Conservation (phyloP, 2,888 invertebrate genomes). For the Coelopa pilipes region DNA sequence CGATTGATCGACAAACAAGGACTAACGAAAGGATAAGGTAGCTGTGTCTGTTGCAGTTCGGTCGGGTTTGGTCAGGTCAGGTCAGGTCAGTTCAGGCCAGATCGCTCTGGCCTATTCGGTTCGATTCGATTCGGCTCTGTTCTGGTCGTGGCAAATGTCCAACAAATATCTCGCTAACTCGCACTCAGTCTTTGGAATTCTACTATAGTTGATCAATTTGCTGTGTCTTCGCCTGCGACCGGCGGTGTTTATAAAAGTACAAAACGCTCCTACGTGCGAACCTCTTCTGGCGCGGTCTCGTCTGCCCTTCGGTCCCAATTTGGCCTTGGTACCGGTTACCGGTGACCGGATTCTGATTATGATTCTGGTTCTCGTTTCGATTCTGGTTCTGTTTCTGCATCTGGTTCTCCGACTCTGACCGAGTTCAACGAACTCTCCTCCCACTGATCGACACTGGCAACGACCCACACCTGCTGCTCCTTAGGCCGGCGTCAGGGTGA, state of each 20-base stretch:
- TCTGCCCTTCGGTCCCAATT: too few species aligned
- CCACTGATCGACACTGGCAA: constrained; percentile 22
- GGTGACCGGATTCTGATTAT: too few species aligned
- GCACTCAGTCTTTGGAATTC: constrained; percentile 64
- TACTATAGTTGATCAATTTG: constrained; percentile 48
- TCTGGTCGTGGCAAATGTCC: too few species aligned
- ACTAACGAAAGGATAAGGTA: neutral
- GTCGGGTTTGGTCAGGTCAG: too few species aligned
- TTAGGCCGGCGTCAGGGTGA: constrained; percentile 93
- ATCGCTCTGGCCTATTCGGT: too few species aligned
- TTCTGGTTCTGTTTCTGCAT: too few species aligned
- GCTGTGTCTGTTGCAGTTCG: neutral
- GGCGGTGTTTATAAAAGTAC: constrained; percentile 44
- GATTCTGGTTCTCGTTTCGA: too few species aligned
- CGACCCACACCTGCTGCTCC: neutral
- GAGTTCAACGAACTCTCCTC: too few species aligned
- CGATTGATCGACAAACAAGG: neutral
- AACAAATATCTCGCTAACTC: constrained; percentile 60
- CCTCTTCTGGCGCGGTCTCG: neutral
- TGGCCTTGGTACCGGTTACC: too few species aligned
- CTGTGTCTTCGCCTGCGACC: constrained; percentile 4
- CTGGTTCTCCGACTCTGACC: neutral
- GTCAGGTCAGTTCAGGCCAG: too few species aligned
- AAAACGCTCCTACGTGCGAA: constrained; percentile 38
- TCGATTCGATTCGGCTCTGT: too few species aligned